These are phyloP conservation scores for Martes martes DNA, from an alignment of 2,113 vertebrate genomes.

Conservation along the genomic window DNA sequence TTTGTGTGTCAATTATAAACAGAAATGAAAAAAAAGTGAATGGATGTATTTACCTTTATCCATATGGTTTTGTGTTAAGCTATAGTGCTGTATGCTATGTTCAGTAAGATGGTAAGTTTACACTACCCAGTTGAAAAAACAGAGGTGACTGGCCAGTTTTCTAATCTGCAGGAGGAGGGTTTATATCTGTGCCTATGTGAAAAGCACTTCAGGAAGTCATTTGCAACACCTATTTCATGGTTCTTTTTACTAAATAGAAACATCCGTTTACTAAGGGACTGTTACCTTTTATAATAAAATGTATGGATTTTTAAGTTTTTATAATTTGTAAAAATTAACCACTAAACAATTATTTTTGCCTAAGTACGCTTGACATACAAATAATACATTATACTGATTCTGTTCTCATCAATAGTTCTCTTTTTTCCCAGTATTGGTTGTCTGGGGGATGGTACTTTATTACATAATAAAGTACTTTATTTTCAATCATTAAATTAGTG, in stretches of 20 bases:
- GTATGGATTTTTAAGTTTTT: neutral
- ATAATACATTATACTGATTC: neutral
- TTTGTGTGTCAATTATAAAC: neutral
- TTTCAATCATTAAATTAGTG: slow-evolving; percentile 34
- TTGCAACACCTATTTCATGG: neutral
- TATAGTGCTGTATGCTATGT: neutral
- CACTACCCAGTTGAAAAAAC: neutral
- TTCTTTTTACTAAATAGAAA: neutral
- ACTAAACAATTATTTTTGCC: neutral
- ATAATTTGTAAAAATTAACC: neutral
- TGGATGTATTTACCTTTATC: neutral
- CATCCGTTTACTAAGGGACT: neutral
- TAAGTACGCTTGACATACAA: neutral
- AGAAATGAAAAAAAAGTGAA: neutral
- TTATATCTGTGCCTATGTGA: neutral
- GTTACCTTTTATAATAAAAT: neutral
- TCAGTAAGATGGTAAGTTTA: neutral
- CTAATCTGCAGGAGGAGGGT: neutral
- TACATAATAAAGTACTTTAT: neutral
- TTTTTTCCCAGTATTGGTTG: neutral
- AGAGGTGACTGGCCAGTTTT: neutral
- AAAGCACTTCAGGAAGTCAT: neutral
- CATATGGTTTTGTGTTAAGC: neutral
- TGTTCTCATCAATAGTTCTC: neutral
- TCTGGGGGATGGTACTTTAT: neutral